Base-by-base conservation (phyloP, 2,888 invertebrate species). In the Heliconius hortense region DNA sequence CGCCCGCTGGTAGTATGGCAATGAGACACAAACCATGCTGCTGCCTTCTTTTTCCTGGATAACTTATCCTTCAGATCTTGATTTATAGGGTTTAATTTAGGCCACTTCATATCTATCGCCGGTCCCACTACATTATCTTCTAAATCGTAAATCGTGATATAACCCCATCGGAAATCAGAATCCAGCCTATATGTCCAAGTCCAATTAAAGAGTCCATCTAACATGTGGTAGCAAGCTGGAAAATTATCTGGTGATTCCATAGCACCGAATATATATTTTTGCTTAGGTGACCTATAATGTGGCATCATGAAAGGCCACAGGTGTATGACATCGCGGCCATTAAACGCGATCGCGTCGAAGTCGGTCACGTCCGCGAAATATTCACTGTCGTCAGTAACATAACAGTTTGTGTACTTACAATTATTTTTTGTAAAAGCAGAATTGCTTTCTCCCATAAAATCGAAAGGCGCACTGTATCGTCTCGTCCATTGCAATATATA, bases 221-320 rank as follows among this genome's bases (percentile, higher is more conserved):
- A 86, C 21, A 68, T 75, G 7, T 79, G 63, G 10, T 82, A 78
- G 59, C 87, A 88, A 0, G 84, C 73, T 0, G 88, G 86, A 78
- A 88, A 90, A 69, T 87, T 81, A 11, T 83, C 82, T 3, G 90
- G 76, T 2, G 91, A 89, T 78, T 91, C 91, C 75, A 87, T 87
- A 13, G 82, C 84, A 11, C 83, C 86, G 70, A 87, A 90, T 2
- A 86, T 86, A 76, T 86, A 90, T 74, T 90, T 90, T 76, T 90
- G 90, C 28, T 82, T 82, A 0, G 79, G 73, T 0, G 83, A 82
- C 72, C 90, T 83, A 4, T 60, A 73, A 21, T 39, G 13, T 2
- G 78, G 79, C 74, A 80, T 67, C 63, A 78, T 68, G 24, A 73
- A 76, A 0, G 48, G 71, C 74, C 75, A 73, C 24, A 79, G 13